Evolutionary conservation across 2,888 invertebrate genomes (phyloP).

Genomic region (Listrodromus nycthemerus): DNA sequence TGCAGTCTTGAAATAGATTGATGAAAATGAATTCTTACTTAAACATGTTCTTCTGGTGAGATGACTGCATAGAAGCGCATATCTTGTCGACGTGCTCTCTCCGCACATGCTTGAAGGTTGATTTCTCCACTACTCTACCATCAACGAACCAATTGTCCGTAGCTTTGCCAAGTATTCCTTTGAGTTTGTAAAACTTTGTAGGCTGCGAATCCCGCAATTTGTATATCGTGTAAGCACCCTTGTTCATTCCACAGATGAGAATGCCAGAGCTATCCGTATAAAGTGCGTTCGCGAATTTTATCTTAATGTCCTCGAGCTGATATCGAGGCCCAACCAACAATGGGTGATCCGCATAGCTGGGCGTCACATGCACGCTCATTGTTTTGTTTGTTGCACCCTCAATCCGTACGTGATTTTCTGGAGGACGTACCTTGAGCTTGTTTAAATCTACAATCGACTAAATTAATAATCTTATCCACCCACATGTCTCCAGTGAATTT

Average conservation of each 20-base stretch:
- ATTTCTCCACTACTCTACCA: constrained; percentile 89
- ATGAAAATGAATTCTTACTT: constrained; percentile 86
- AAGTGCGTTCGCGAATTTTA: constrained; percentile 87
- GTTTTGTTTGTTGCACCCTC: constrained; percentile 88
- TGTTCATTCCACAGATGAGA: constrained; percentile 90
- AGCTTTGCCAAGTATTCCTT: constrained; percentile 91
- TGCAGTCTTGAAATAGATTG: constrained; percentile 7
- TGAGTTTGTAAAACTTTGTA: constrained; percentile 90
- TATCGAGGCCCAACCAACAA: constrained; percentile 92
- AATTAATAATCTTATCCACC: constrained; percentile 44
- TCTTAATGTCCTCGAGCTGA: constrained; percentile 88
- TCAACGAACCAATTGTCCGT: constrained; percentile 91
- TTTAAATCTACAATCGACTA: constrained; percentile 88
- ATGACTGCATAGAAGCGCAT: constrained; percentile 92
- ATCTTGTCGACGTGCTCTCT: constrained; percentile 89
- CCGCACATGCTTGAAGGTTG: constrained; percentile 90
- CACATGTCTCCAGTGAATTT: not conserved
- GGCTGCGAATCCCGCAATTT: constrained; percentile 87
- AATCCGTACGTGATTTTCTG: constrained; percentile 87
- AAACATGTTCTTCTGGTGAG: constrained; percentile 94
- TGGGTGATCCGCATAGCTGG: constrained; percentile 91
- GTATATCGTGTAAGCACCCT: constrained; percentile 87
- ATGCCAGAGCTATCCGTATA: constrained; percentile 91
- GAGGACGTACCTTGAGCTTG: constrained; percentile 87
- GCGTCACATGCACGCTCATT: constrained; percentile 86